phyloP scores from a whole-genome alignment of 2,797 vertebrate genomes.

The Sparus aurata region DNA sequence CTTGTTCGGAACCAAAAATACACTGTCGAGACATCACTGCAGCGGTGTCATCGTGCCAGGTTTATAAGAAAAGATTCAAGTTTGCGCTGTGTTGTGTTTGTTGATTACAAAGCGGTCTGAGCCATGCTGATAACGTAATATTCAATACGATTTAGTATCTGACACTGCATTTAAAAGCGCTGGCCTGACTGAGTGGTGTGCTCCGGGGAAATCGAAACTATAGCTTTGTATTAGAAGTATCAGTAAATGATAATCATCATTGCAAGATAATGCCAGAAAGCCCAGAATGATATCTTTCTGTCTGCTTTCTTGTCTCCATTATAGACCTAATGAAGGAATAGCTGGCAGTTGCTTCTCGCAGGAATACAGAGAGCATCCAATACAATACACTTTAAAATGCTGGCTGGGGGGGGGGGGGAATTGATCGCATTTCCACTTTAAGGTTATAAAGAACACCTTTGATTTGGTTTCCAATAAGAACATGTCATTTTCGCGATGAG shows the following conservation, averaged over 20 bases:
- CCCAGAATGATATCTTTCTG: not conserved
- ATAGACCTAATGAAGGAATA: too few relatives aligned
- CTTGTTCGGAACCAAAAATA: slow-evolving; percentile 57
- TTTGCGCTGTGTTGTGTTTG: slow-evolving; percentile 3
- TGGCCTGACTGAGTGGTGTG: slow-evolving; percentile 2
- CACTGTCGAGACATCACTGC: slow-evolving; percentile 20
- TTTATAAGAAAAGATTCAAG: slow-evolving; percentile 19
- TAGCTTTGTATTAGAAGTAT: not conserved
- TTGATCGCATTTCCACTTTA: too few relatives aligned
- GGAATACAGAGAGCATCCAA: too few relatives aligned
- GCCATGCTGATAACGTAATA: slow-evolving; percentile 10
- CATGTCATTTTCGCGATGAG: not conserved
- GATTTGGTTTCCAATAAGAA: not conserved
- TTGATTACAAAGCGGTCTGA: slow-evolving; percentile 26
- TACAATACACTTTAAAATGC: too few relatives aligned
- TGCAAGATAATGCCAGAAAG: not conserved
- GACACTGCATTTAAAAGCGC: slow-evolving; percentile 2
- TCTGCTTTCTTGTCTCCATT: too few relatives aligned
- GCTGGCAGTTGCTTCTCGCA: too few relatives aligned
- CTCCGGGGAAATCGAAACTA: not conserved
- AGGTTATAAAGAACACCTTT: not conserved
- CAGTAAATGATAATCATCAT: not conserved
- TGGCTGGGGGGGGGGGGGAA: too few relatives aligned
- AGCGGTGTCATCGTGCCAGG: slow-evolving; percentile 9
- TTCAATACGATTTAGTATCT: slow-evolving; percentile 13